A percentile compares a stretch with the other conserved stretches of the same genome.
phyloP scores from a whole-genome alignment of 2,113 vertebrate species.

The Gymnarchus niloticus region DNA sequence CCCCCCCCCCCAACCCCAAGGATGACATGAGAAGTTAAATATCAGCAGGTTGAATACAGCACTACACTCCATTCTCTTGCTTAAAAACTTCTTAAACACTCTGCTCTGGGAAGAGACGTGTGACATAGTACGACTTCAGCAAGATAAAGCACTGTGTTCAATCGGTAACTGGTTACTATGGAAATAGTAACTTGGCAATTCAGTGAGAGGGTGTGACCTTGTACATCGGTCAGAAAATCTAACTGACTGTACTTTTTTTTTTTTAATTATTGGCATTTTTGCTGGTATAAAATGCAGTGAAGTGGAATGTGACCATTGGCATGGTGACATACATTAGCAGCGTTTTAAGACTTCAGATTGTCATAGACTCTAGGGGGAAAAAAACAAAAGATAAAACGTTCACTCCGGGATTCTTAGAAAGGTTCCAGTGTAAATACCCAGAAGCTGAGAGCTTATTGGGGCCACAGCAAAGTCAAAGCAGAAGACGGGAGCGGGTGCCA shows the following conservation, averaged over 20 bases:
- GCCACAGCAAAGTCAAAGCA: slow-evolving; percentile 88
- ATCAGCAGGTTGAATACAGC: no score
- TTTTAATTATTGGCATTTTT: not conserved
- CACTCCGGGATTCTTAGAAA: not conserved
- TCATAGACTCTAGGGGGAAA: not conserved
- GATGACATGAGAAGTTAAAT: not conserved
- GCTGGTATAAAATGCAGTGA: not conserved
- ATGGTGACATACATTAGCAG: not conserved
- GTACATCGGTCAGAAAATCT: not conserved
- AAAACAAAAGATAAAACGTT: not conserved
- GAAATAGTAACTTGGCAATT: not conserved
- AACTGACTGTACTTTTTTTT: not conserved
- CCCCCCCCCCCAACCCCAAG: not conserved
- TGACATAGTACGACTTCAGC: not conserved
- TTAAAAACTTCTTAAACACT: no score
- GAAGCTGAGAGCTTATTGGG: slow-evolving; percentile 65
- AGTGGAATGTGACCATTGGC: not conserved
- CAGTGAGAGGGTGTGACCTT: not conserved
- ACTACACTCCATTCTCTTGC: no score
- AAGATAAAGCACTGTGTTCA: not conserved
- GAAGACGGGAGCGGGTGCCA: slow-evolving; percentile 76
- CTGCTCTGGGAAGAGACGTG: no score
- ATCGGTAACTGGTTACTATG: not conserved
- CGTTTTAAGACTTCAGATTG: not conserved
- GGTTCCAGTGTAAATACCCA: not conserved